Evolutionary conservation across 2,113 vertebrate species (phyloP).

Genomic region (Perca flavescens): DNA sequence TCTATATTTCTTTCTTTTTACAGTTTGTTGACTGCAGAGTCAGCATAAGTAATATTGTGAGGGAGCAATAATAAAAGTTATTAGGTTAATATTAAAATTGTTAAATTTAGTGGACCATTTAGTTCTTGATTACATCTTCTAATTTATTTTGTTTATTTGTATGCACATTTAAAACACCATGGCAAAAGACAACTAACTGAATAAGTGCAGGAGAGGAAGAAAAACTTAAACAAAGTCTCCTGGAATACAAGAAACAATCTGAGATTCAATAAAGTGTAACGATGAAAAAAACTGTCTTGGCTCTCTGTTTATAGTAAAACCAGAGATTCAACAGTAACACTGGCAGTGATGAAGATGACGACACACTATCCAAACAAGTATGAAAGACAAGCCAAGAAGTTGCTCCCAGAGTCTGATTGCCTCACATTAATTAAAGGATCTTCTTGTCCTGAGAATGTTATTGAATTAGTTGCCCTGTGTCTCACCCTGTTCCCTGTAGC

Average conservation of each 20-base stretch:
- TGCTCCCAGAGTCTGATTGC: constrained; percentile 32
- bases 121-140: neutral
- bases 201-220: neutral
- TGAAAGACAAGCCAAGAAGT: constrained; percentile 33
- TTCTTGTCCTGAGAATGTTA: constrained; percentile 63
- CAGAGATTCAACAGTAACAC: constrained; percentile 41
- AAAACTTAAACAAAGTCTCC: constrained; percentile 5
- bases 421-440: constrained; percentile 51
- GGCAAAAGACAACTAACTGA: neutral
- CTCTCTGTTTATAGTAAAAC: constrained; percentile 22
- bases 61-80: neutral
- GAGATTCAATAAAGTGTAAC: neutral
- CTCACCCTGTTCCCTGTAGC: constrained; percentile 71
- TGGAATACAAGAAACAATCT: neutral
- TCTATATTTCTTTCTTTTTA: neutral
- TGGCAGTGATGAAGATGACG: constrained; percentile 32
- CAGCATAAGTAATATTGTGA: neutral
- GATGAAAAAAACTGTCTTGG: neutral
- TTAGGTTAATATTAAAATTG: neutral
- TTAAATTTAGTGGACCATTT: too few relatives aligned
- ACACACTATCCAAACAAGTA: constrained; percentile 53
- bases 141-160: neutral
- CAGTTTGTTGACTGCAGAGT: constrained; percentile 3
- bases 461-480: constrained; percentile 75
- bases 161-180: neutral